A percentile compares a stretch with the other conserved stretches of the same genome.
phyloP scores from a whole-genome alignment of 2,888 invertebrate genomes.

The Drosophila atripex region DNA sequence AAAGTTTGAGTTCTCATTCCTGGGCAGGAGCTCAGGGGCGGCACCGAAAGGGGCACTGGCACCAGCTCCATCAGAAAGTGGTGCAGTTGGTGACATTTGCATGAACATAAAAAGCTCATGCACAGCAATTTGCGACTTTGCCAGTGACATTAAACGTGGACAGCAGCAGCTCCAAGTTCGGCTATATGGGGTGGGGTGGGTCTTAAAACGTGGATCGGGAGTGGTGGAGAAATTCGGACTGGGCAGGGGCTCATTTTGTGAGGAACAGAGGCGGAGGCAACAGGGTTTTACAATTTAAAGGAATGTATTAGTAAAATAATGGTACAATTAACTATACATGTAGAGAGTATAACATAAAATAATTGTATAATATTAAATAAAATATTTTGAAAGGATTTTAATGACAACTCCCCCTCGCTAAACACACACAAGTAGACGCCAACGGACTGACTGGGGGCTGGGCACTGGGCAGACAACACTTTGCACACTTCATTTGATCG shows the following conservation, averaged over 20 bases:
- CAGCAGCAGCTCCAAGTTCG: slow-evolving; percentile 51
- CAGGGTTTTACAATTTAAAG: slow-evolving; percentile 5
- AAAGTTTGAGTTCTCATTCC: slow-evolving; percentile 29
- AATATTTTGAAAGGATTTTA: neutral
- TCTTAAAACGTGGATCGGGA: neutral
- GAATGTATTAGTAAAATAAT: too few relatives aligned
- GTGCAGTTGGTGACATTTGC: slow-evolving; percentile 74
- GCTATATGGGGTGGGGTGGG: neutral
- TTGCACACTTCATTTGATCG: slow-evolving; percentile 80
- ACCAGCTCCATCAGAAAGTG: slow-evolving; percentile 55
- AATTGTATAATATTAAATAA: too few relatives aligned
- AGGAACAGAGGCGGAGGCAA: slow-evolving; percentile 12
- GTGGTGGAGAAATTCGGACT: slow-evolving; percentile 9
- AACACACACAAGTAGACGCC: slow-evolving; percentile 17
- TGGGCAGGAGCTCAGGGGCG: slow-evolving; percentile 16
- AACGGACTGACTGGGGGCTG: neutral
- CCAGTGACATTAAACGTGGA: slow-evolving; percentile 80
- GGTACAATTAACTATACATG: too few relatives aligned
- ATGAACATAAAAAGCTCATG: slow-evolving; percentile 81
- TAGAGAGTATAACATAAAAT: too few relatives aligned
- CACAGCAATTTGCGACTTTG: slow-evolving; percentile 81
- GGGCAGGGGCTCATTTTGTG: slow-evolving; percentile 25
- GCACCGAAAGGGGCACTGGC: slow-evolving; percentile 6
- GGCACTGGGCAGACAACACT: slow-evolving; percentile 46
- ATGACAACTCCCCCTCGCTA: slow-evolving; percentile 3